Base-by-base conservation (phyloP, 2,797 vertebrate genomes). In the Acrossocheilus fasciatus region DNA sequence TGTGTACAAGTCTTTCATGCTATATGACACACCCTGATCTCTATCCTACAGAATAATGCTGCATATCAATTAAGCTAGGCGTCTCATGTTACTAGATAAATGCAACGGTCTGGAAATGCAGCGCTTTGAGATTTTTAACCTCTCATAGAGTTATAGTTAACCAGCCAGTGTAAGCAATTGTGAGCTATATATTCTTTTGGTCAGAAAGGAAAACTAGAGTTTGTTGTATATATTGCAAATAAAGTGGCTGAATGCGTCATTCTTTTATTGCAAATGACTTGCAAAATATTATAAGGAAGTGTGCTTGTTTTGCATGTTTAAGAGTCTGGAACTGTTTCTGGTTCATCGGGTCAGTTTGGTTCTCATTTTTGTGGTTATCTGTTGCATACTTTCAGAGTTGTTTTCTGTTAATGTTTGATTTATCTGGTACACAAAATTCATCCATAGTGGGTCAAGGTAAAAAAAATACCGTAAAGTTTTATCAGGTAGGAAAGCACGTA, bases 351-450 rank as follows among this genome's bases (percentile, higher is more conserved):
- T 23, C 39, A 43, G 17, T 14, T 43, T 43, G 47, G n/a, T 6
- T 34, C 39, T 39, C 4, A 5, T 39, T 59, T 57, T 69, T 85
- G 64, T 69, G 23, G 36, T 85, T 72, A 15, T 18, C 15, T 47
- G 18, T 4, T 72, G 39, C 10, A 36, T 78, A 23, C 14, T 34
- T 34, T 23, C 4, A 34, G 50, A 9, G 0, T 52, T 54, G 69
- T 79, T 52, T 70, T 34, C 41, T 57, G 52, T 85, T 80, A 80
- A 85, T 85, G 11, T 54, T 59, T 85, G n/a, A 30, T 34, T 41
- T 52, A 43, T 52, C 9, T 43, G 4, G 26, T 73, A 18, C 41
- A 45, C 20, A 57, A 2, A 20, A 57, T 43, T 18, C 1, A 2
- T 72, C 36, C 8, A 7, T n/a, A 23, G 50, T 9, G 64, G 62